Percentiles rank a stretch among this genome's conserved stretches.
Evolutionary conservation across 1,140 invertebrate genomes (phyloP).

Genomic region (Cydia pomonella): DNA sequence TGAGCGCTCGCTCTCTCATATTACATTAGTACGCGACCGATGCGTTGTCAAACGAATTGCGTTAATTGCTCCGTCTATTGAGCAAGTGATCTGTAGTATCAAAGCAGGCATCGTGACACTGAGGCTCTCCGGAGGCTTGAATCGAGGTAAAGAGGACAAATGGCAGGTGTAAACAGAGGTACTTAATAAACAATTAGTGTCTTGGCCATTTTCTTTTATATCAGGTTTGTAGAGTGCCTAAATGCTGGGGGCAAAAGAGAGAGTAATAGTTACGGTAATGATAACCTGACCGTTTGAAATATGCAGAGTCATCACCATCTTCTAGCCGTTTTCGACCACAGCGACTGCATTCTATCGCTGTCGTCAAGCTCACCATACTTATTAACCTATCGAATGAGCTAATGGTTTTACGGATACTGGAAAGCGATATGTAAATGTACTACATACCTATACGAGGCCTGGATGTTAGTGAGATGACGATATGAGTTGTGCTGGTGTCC

Average conservation of each 20-base stretch:
- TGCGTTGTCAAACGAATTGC: neutral
- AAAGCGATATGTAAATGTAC: no score
- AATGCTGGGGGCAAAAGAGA: neutral
- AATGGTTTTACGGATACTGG: no score
- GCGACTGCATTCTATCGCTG: no score
- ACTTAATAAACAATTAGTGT: conserved; percentile 16
- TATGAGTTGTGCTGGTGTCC: no score
- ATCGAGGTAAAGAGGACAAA: conserved; percentile 25
- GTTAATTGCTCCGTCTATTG: neutral
- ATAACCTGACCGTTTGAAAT: neutral
- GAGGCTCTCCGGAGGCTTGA: neutral
- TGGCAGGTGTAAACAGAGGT: conserved; percentile 3
- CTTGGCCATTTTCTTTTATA: neutral
- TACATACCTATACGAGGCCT: no score
- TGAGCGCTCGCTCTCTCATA: no score
- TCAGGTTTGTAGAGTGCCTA: neutral
- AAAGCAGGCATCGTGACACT: neutral
- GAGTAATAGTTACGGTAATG: neutral
- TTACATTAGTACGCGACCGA: no score
- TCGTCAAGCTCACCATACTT: no score
- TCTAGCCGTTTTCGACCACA: no score
- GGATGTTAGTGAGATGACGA: no score
- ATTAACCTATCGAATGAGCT: no score
- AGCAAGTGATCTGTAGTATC: neutral
- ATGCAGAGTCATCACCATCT: no score